phyloP scores from a whole-genome alignment of 2,113 vertebrate species.

The Collichthys lucidus region DNA sequence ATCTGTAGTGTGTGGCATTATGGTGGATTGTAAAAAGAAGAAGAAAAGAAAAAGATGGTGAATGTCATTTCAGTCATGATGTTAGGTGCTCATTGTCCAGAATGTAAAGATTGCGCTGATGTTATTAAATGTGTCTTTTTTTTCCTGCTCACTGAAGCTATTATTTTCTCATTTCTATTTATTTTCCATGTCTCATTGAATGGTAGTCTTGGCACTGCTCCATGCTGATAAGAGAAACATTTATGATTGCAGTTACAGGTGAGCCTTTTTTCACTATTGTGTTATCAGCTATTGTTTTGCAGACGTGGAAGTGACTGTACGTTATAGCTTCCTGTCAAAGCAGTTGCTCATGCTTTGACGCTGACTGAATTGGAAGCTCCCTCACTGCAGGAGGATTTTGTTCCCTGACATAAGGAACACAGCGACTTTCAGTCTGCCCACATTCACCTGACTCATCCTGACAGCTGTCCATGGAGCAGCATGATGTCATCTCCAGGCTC shows the following conservation, averaged over 20 bases:
- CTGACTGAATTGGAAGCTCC: constrained; percentile 60
- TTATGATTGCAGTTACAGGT: constrained; percentile 39
- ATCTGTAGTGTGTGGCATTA: constrained; percentile 46
- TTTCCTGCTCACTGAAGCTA: constrained; percentile 12
- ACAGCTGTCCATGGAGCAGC: constrained; percentile 69
- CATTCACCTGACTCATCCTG: constrained; percentile 78
- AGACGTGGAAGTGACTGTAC: constrained; percentile 39
- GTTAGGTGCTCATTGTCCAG: neutral
- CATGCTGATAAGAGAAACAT: constrained; percentile 31
- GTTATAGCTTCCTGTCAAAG: constrained; percentile 45
- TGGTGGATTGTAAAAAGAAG: constrained; percentile 23
- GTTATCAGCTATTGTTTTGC: constrained; percentile 51
- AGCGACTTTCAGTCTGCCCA: constrained; percentile 69
- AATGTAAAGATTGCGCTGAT: neutral
- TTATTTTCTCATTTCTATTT: constrained; percentile 31
- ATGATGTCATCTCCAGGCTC: constrained; percentile 72
- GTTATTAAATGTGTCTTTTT: neutral
- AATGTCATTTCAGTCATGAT: constrained; percentile 13
- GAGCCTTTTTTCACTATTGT: constrained; percentile 27
- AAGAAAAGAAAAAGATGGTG: constrained; percentile 12
- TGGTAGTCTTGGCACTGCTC: constrained; percentile 24
- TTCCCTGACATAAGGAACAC: constrained; percentile 70
- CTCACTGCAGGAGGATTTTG: constrained; percentile 59
- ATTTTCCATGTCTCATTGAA: constrained; percentile 19
- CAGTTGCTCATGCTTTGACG: constrained; percentile 65